phyloP scores from a whole-genome alignment of 2,113 vertebrate species.

The Corythaixoides concolor region DNA sequence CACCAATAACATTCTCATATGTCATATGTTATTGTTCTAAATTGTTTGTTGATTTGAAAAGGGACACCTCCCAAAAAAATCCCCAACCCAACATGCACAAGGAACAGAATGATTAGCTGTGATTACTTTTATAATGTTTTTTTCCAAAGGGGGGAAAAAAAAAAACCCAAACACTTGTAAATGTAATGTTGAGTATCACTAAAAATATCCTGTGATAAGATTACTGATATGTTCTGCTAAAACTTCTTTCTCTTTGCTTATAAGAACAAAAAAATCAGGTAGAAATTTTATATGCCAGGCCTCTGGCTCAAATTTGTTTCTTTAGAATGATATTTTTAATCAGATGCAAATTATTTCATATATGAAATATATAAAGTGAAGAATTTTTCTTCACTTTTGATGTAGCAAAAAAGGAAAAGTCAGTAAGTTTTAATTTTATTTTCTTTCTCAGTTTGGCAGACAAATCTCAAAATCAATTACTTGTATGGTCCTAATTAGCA shows the following conservation, averaged over 20 bases:
- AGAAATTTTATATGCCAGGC: not conserved
- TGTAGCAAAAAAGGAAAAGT: not conserved
- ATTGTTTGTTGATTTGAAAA: not conserved
- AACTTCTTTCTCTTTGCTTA: not conserved
- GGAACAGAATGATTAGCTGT: not conserved
- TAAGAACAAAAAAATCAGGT: not conserved
- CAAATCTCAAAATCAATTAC: not conserved
- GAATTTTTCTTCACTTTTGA: not conserved
- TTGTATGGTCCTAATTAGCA: not conserved
- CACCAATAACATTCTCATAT: not conserved
- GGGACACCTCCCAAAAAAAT: not conserved
- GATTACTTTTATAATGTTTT: not conserved
- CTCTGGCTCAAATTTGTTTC: not conserved
- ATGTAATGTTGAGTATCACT: not conserved
- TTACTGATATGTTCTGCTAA: not conserved
- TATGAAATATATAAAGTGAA: too few species aligned
- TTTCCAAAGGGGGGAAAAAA: not conserved
- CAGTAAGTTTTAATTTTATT: not conserved
- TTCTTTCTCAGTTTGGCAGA: not conserved
- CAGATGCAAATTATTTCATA: not conserved
- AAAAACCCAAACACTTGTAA: not conserved
- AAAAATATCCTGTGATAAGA: not conserved
- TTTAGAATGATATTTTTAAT: not conserved
- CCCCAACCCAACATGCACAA: accelerated
- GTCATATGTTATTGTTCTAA: not conserved